Evolutionary conservation across 2,797 vertebrate species (phyloP), one percentile per base, ranked within the genome.

Genomic region (Aeoliscus strigatus): DNA sequence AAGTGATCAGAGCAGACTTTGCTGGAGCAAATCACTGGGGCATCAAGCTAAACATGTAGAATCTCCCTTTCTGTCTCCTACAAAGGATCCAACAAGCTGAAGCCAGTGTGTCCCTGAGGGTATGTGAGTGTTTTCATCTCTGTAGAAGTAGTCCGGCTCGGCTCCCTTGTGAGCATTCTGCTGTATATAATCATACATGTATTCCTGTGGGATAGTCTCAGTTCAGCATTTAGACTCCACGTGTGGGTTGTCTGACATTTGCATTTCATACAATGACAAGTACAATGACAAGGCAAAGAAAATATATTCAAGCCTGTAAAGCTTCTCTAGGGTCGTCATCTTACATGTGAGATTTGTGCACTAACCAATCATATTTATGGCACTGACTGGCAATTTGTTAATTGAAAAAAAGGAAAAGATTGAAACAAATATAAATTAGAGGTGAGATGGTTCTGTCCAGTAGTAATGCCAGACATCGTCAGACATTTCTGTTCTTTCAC

Each of bases 121-220:
- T 51, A 55, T 45, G 70, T 64, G 51, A 68, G 66, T 77, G 40
- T 56, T 68, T 61, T 53, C n/a, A 68, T 62, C 27, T 68, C 37
- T 36, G 26, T 63, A 21, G 44, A 42, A 45, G 23, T 12, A 16
- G 34, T 34, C 21, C 21, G 0, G 9, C 26, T 39, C 5, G 4
- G 23, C 29, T 57, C 43, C 45, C 37, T 28, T 27, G 35, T 49
- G 30, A 50, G 28, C 15, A 30, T 38, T 34, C 23, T 14, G 8
- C 23, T 41, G 27, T 27, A 28, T 38, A n/a, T 26, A 15, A 32
- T 40, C 15, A 38, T 14, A 12, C 6, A 46, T 11, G 14, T 14
- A 7, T 32, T 49, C 10, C 11, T 25, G 25, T 30, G n/a, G 38
- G 17, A 12, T 29, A 5, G 7, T 12, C 13, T n/a, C 27, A n/a